Base-by-base conservation (phyloP, 2,888 invertebrate genomes). In the Leptothorax acervorum region DNA sequence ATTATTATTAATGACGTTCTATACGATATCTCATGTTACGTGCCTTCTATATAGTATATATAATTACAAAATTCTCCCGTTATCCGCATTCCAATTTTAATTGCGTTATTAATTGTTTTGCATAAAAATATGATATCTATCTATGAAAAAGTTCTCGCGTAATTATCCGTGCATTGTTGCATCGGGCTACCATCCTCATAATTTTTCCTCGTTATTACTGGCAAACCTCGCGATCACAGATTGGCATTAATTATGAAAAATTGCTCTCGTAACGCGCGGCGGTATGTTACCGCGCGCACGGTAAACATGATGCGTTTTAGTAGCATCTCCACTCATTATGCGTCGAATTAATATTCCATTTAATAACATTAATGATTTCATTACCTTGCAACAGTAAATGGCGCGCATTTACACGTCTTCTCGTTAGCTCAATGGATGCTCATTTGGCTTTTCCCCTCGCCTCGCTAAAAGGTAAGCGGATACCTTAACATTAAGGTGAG, bases 401-500 rank as follows among this genome's bases (percentile, higher is more conserved):
- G 18, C 35, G 60, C 23, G 45, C 71, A 35, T 79, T 79, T 79
- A 45, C 70, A 45, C 57, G 71, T 71, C 45, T 71, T 79, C 71
- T 45, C 71, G 18, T 79, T 79, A 71, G 18, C 45, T 45, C 23
- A 45, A 31, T 31, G 70, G 35, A 39, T 60, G 79, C 73, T 48
- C 79, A 15, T 73, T 73, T 60, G 45, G 42, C n/a, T 60, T 71
- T 9, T 15, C 23, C 35, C 35, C 11, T 11, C 18, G 1, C 2
- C 9, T n/a, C 6, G 42, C 31, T 42, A 18, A 1, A 12, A 45
- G 39, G 70, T 39, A 48, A 81, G 45, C 48, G 35, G 48, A 78
- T 70, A 68, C 48, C 42, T n/a, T 83, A 83, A 83, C 89, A 66
- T 82, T 86, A 83, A 85, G 86, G 82, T 65, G 85, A 70, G 66